A percentile compares a stretch with the other conserved stretches of the same genome.
Evolutionary conservation across 1,140 invertebrate genomes (phyloP).

Genomic region (Apis cerana): DNA sequence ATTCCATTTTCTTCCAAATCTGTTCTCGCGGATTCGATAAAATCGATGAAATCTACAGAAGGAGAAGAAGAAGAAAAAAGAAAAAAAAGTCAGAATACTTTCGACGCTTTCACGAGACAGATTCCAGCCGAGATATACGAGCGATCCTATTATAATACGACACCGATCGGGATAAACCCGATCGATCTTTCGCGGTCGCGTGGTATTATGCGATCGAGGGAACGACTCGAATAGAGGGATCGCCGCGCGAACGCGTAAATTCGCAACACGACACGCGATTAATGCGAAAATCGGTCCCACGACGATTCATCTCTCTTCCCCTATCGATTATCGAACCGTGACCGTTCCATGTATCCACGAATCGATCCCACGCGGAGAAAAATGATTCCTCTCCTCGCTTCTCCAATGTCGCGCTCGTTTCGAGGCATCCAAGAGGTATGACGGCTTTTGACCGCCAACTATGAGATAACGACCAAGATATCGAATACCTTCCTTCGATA

Average conservation of each 20-base stretch:
- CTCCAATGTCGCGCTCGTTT: slow-evolving; percentile 20
- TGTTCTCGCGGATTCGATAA: background rate
- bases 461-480: background rate
- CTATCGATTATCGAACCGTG: background rate
- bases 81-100: no score
- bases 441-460: background rate
- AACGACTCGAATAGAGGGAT: background rate
- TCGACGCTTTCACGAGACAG: background rate
- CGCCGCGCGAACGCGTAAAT: background rate
- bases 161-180: background rate
- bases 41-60: background rate
- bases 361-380: background rate
- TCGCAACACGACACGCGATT: slow-evolving; percentile 26
- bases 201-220: background rate
- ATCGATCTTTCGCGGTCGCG: background rate
- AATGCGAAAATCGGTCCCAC: slow-evolving; percentile 38
- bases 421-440: background rate
- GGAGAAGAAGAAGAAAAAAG: no score
- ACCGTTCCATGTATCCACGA: background rate
- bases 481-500: background rate
- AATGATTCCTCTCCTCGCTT: slow-evolving; percentile 13
- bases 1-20: no score
- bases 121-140: background rate
- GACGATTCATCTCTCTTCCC: slow-evolving; percentile 18
- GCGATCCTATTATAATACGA: background rate